phyloP scores from a whole-genome alignment of 2,113 vertebrate species.

The Pseudois nayaur region DNA sequence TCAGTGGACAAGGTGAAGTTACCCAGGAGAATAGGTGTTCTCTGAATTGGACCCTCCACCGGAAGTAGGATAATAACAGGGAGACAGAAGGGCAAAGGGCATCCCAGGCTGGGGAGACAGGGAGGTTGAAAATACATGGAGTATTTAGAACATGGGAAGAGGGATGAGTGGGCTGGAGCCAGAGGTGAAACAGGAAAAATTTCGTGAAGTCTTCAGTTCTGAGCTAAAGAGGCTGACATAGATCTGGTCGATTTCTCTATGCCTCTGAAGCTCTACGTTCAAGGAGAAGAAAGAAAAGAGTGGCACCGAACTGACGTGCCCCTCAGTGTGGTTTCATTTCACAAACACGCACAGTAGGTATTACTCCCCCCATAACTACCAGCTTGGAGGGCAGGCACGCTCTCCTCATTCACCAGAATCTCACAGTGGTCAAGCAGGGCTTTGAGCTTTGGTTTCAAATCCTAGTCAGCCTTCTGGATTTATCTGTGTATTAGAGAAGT shows the following conservation, averaged over 20 bases:
- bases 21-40: neutral
- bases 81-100: neutral
- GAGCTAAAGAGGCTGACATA: neutral
- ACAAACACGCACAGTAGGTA: accelerated
- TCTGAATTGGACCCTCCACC: neutral
- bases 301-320: accelerated
- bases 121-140: accelerated
- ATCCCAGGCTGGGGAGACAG: neutral
- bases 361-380: accelerated
- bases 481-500: neutral
- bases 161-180: too few species aligned
- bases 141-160: accelerated
- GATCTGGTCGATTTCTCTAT: neutral
- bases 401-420: neutral
- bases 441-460: neutral
- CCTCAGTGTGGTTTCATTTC: too few species aligned
- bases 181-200: neutral
- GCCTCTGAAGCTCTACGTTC: neutral
- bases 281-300: neutral
- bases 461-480: neutral
- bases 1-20: accelerated
- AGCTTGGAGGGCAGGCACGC: accelerated
- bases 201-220: neutral
- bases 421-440: neutral
- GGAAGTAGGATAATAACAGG: neutral